A percentile compares a stretch with the other conserved stretches of the same genome.
phyloP scores from a whole-genome alignment of 2,113 vertebrate species.

The Cryptotis parvus region DNA sequence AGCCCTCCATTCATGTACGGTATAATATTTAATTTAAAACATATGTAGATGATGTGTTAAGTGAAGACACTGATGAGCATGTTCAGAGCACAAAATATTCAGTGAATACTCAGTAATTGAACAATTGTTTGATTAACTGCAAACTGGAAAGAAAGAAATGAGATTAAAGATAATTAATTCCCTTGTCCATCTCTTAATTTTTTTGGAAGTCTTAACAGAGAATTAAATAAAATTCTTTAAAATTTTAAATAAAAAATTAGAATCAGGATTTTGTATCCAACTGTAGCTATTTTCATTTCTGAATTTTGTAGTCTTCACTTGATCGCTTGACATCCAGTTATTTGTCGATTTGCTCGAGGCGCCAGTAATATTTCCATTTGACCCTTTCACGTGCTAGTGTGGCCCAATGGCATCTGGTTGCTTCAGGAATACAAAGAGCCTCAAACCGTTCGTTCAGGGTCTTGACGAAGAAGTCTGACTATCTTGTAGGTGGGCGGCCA shows the following conservation, averaged over 20 bases:
- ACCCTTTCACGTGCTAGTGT: no score
- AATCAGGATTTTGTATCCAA: constrained; percentile 12
- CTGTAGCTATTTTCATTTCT: neutral
- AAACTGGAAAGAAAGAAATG: neutral
- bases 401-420: no score
- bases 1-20: neutral
- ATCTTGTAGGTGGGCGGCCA: no score
- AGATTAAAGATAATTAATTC: neutral
- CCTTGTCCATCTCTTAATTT: neutral
- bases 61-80: no score
- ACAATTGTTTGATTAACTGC: neutral
- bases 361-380: no score
- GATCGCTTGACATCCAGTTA: no score
- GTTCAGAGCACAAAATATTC: neutral
- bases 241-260: constrained; percentile 16
- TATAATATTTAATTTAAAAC: neutral
- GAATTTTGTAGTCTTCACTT: neutral
- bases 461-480: no score
- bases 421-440: no score
- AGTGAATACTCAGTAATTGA: neutral
- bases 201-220: constrained; percentile 1
- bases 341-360: no score
- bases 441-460: no score
- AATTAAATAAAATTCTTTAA: neutral
- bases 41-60: neutral